phyloP scores from a whole-genome alignment of 2,888 invertebrate species.

The Philhelius pedissequus region DNA sequence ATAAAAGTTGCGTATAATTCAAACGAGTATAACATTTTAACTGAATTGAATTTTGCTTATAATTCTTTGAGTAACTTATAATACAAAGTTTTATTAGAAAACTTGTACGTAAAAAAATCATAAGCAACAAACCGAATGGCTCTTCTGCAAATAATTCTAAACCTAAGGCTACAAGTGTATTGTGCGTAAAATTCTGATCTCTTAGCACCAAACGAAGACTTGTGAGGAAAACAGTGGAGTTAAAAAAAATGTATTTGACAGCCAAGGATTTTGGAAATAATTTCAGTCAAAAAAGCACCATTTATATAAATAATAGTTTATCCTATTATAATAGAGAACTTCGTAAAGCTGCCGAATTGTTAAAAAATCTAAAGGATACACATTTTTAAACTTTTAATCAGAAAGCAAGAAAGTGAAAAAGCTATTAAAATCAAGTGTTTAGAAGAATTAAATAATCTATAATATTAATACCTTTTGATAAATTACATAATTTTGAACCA shows the following conservation, averaged over 20 bases:
- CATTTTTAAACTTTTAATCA: background rate
- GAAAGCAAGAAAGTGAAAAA: background rate
- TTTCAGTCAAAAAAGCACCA: background rate
- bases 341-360: background rate
- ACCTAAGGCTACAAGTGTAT: too few species aligned
- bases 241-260: background rate
- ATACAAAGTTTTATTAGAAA: background rate
- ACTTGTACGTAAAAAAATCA: background rate
- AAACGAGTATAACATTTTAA: too few species aligned
- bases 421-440: background rate
- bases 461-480: background rate
- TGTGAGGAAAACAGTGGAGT: background rate
- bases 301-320: background rate
- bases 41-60: too few species aligned
- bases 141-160: too few species aligned
- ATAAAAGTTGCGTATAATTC: too few species aligned
- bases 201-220: background rate
- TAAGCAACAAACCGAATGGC: too few species aligned
- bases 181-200: background rate
- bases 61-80: background rate
- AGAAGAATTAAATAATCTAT: background rate
- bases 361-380: background rate
- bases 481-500: background rate
- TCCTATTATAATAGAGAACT: background rate
- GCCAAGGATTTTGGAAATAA: background rate